Evolutionary conservation across 2,888 invertebrate species (phyloP).

Genomic region (Choreutis nemorana): DNA sequence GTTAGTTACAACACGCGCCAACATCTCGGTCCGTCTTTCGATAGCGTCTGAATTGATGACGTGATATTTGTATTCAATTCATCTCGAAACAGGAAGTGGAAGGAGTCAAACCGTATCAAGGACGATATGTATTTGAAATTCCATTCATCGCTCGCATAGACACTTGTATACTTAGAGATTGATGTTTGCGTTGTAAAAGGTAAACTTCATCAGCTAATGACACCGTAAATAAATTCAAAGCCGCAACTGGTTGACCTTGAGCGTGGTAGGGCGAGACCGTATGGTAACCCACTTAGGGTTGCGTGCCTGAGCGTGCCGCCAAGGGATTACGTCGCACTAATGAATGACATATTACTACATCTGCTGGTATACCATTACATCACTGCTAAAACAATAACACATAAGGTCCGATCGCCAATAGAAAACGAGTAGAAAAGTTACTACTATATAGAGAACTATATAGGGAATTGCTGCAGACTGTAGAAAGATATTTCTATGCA

Average conservation of each 20-base stretch:
- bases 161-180: no score
- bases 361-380: slow-evolving; percentile 27
- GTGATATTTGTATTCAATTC: slow-evolving; percentile 54
- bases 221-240: not conserved
- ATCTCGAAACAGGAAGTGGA: slow-evolving; percentile 53
- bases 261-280: slow-evolving; percentile 25
- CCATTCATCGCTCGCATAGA: no score
- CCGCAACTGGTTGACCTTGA: slow-evolving; percentile 31
- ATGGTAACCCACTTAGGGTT: slow-evolving; percentile 47
- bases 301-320: slow-evolving; percentile 45
- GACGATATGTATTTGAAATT: slow-evolving; percentile 39
- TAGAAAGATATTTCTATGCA: no score
- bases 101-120: slow-evolving; percentile 55
- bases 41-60: slow-evolving; percentile 61
- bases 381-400: no score
- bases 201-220: no score
- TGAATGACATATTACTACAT: slow-evolving; percentile 31
- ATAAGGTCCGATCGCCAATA: no score
- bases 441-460: not conserved
- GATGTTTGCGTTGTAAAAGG: no score
- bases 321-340: slow-evolving; percentile 37
- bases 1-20: no score
- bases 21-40: slow-evolving; percentile 62
- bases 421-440: no score
- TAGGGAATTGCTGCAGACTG: no score